A percentile compares a stretch with the other conserved stretches of the same genome.
phyloP scores from a whole-genome alignment of 2,113 vertebrate genomes.

The Dolichotis patagonum region DNA sequence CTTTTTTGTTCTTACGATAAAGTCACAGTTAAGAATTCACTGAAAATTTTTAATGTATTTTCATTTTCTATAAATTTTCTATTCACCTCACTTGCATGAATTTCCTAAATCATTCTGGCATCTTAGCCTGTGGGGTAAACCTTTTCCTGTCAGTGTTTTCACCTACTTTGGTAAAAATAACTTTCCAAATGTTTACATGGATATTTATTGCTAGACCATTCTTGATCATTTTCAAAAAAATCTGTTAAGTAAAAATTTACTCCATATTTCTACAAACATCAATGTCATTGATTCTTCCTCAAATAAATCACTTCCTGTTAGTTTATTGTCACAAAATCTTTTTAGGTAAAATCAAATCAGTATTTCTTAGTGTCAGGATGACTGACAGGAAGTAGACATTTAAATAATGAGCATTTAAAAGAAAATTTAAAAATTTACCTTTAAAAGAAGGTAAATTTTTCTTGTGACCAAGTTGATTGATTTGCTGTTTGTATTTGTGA shows the following conservation, averaged over 20 bases:
- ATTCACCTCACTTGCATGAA: neutral
- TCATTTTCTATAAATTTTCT: neutral
- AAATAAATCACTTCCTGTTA: neutral
- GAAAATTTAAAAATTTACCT: no score
- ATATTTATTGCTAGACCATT: neutral
- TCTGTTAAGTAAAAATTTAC: neutral
- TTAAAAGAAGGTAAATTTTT: neutral
- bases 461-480: neutral
- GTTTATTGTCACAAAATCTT: constrained; percentile 16
- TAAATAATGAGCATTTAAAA: neutral
- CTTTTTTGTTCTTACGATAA: neutral
- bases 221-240: neutral
- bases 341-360: neutral
- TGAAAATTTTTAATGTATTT: neutral
- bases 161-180: neutral
- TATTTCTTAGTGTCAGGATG: neutral
- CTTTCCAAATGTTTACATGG: neutral
- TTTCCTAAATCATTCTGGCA: neutral
- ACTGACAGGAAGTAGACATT: neutral
- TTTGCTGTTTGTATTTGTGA: neutral
- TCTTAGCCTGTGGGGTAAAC: neutral
- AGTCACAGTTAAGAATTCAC: neutral
- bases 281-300: neutral
- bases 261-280: neutral
- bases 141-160: neutral